phyloP scores from a whole-genome alignment of 2,888 invertebrate genomes.

The Pandemis cinnamomeana region DNA sequence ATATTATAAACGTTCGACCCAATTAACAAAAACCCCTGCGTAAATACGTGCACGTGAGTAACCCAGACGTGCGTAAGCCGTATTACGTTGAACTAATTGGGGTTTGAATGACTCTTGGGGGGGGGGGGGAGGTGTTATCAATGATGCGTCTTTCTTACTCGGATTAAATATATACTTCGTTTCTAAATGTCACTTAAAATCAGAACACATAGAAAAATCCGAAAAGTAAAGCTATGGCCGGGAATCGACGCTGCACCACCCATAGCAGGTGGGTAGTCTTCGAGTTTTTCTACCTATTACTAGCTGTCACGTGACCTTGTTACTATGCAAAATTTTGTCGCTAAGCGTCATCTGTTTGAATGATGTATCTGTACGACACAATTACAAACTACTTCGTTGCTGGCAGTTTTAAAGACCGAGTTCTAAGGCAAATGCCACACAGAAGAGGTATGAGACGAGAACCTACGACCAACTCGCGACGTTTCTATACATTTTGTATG shows the following conservation, averaged over 20 bases:
- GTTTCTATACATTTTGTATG: too few species aligned
- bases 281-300: too few species aligned
- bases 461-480: too few species aligned
- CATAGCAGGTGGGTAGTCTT: too few species aligned
- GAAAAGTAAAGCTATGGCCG: too few species aligned
- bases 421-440: background rate
- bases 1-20: conserved; percentile 34
- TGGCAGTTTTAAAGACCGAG: background rate
- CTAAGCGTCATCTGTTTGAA: too few species aligned
- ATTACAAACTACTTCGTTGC: background rate
- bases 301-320: too few species aligned
- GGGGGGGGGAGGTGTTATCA: conserved; percentile 15
- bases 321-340: too few species aligned
- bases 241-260: too few species aligned
- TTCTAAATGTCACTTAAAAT: background rate
- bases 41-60: conserved; percentile 4
- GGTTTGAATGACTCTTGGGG: conserved; percentile 13
- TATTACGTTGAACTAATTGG: conserved; percentile 29
- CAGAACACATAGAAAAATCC: too few species aligned
- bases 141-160: background rate
- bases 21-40: conserved; percentile 32
- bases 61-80: conserved; percentile 28
- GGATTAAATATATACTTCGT: background rate
- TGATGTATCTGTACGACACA: too few species aligned
- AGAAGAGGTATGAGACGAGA: too few species aligned